Conservation (phyloP, 2,888 invertebrate genomes). For the Amiota mariae region DNA sequence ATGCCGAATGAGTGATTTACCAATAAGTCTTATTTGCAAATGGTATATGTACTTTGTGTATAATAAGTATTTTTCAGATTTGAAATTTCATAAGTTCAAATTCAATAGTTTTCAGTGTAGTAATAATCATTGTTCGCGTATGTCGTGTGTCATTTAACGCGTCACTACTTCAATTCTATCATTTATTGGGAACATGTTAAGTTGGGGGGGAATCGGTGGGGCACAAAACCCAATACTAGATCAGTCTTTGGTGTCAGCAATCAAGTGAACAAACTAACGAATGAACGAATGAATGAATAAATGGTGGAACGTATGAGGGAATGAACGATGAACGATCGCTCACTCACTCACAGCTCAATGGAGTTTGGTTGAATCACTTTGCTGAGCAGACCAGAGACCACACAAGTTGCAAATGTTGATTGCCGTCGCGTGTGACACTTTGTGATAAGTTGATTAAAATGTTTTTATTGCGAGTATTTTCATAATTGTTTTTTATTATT, state of each 20-base stretch:
- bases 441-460: conserved; percentile 71
- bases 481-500: conserved; percentile 25
- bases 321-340: not conserved
- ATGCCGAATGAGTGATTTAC: no score
- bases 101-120: no score
- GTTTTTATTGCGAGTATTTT: conserved; percentile 43
- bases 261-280: not conserved
- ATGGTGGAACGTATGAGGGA: conserved; percentile 5
- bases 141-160: conserved; percentile 11
- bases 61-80: no score
- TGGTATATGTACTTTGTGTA: no score
- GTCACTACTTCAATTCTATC: conserved; percentile 11
- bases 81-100: no score
- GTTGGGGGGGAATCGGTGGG: conserved; percentile 9
- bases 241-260: conserved; percentile 51
- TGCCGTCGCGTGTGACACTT: conserved; percentile 67
- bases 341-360: not conserved
- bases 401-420: conserved; percentile 65
- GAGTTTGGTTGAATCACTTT: conserved; percentile 29
- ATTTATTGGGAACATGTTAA: conserved; percentile 28
- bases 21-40: no score
- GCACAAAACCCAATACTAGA: not conserved
- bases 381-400: conserved; percentile 52
- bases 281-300: conserved; percentile 34
- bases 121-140: no score